Base-by-base conservation (phyloP, 2,113 vertebrate genomes). In the Sturnus vulgaris region DNA sequence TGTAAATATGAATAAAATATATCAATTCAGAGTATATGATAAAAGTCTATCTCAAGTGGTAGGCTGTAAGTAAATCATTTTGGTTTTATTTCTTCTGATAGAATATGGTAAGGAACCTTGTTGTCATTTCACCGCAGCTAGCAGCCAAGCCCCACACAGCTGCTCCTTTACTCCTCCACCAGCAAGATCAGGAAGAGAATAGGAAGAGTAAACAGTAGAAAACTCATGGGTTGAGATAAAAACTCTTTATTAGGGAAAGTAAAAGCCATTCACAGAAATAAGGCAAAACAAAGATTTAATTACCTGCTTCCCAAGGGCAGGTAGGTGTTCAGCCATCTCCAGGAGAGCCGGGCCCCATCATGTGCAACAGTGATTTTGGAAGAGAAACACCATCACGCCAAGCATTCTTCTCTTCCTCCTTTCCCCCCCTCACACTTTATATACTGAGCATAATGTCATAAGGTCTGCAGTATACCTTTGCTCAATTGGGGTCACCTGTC, bases 121-220 rank as follows among this genome's bases (percentile, higher is more conserved):
- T 27, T 52, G 37, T 42, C 4, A 3, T 66, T 68, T 76, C 25
- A 77, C 3, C 17, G 11, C 14, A 77, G 25, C 37, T 55, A 69
- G 11, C 11, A 52, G 37, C 37, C 63, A 60, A 68, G 27, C 5
- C 18, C 23, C 18, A 23, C 0, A 0, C 18, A 37, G 31, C 17
- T 44, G 3, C 17, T 68, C 37, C 31, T 27, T 60, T 31, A 15
- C 22, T 77, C 37, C 27, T 52, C 18, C 18, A 68, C 27, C 15
- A 22, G 22, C 6, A 44, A 22, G 27, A 52, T 52, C 22, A 77
- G 53, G 46, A 11, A 68, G 31, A 37, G 9, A 60, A 52, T 22
- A 0, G 0, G 47, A 59, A 66, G 31, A 27, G 14, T 19, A 77
- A 86, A 52, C 0, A 0, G 22, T 31, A 60, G 53, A 44, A 68